Evolutionary conservation across 2,113 vertebrate species (phyloP), one percentile per base, ranked within the genome.

Genomic region (Rhinopithecus roxellana): DNA sequence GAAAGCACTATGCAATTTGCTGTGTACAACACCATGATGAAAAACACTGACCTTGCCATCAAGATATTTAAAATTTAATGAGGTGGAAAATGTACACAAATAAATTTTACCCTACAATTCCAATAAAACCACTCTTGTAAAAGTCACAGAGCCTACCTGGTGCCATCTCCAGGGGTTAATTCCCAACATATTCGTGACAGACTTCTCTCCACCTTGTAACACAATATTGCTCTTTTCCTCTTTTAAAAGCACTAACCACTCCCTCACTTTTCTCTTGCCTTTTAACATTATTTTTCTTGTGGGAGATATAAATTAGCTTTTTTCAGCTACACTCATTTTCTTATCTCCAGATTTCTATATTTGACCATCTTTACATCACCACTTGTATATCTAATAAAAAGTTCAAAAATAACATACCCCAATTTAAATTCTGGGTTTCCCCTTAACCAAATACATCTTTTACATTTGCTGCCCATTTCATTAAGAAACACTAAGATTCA

Each of bases 61-160:
- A 89, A 84, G 57, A 20, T 79, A 38, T 57, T 93, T 74, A 89
- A 88, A 91, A 69, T 52, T 87, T 43, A 93, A 67, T 88, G 25
- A 48, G 57, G n/a, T 61, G 20, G n/a, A 85, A 88, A 70, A 43
- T 79, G 11, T 90, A 64, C 32, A 48, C 38, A 95, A 90, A 78
- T 81, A 77, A 77, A 5, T 13, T 94, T 87, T 87, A 87, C 4
- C 0, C 5, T 59, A 48, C 1, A 87, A 78, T 52, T 92, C 17
- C 5, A 57, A 77, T 79, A 88, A 96, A 93, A 45, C 6, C 7
- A 69, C 4, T 6, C 7, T n/a, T 50, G 5, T 48, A 18, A 77
- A 69, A 59, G 1, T 75, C 27, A 45, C 2, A 64, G 43, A 70
- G n/a, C 11, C 17, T 55, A 20, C 38, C 4, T 57, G 22, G n/a